phyloP scores from a whole-genome alignment of 2,113 vertebrate genomes.

The Glaucomys volans region DNA sequence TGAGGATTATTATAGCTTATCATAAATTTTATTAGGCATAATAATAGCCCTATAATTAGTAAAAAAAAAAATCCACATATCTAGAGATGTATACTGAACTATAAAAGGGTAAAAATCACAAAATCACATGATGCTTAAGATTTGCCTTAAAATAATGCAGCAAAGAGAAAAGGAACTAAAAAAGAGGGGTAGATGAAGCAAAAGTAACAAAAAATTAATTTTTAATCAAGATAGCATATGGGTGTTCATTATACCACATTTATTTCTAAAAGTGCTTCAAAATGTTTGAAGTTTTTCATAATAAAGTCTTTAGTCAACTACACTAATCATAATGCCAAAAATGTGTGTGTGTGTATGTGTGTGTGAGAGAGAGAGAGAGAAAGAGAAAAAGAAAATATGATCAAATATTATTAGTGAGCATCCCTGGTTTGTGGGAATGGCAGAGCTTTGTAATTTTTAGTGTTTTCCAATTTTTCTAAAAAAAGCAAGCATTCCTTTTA shows the following conservation, averaged over 20 bases:
- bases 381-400: background rate
- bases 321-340: background rate
- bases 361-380: no score
- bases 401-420: background rate
- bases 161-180: background rate
- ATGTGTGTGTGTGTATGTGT: background rate
- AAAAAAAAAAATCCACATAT: background rate
- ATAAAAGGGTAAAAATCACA: background rate
- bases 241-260: background rate
- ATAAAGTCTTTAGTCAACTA: background rate
- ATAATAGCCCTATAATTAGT: background rate
- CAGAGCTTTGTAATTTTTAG: slow-evolving; percentile 25
- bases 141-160: slow-evolving; percentile 2
- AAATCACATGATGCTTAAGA: background rate
- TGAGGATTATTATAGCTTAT: background rate
- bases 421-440: background rate
- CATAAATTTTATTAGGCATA: background rate
- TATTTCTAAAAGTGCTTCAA: background rate
- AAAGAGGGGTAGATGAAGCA: background rate
- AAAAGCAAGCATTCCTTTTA: background rate
- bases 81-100: background rate
- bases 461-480: slow-evolving; percentile 31
- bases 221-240: background rate
- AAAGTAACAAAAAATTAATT: background rate
- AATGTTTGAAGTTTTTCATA: background rate